Evolutionary conservation across 2,888 invertebrate genomes (phyloP), one percentile per base, ranked within the genome.

Genomic region (Zaprionus obscuricornis): DNA sequence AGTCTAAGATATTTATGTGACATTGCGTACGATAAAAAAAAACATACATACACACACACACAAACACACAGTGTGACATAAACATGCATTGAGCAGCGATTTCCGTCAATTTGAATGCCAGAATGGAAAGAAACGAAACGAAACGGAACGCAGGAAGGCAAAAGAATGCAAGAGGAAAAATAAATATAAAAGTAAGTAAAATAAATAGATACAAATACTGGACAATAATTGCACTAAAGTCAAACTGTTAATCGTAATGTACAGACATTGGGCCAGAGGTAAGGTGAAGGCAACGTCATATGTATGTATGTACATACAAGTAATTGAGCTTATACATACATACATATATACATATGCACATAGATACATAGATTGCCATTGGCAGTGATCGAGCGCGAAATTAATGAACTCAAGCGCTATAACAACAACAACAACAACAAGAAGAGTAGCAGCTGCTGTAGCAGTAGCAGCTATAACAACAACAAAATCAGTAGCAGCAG

Each of bases 371-470:
- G 29, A 47, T 14, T 47, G 62, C 31, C 69, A 74, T 62, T 63
- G 66, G 24, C 74, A 64, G 56, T 67, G 58, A 71, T 75, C 51
- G 34, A 49, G 57, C 57, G 57, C 34, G 26, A 54, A 60, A 59
- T 55, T 55, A 57, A 62, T 68, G 65, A 56, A 66, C 39, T 43
- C 27, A 55, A 50, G 58, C 20, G 24, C 29, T 22, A 24, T 6
- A 39, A 39, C n/a, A 22, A 22, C 2, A 20, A 17, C 11, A 34
- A 14, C 13, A 33, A 40, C 31, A 24, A 31, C 17, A 13, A 45
- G 31, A 17, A 18, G 27, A 47, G 10, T 13, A 18, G 47, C 22
- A 16, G 10, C 3, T n/a, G n/a, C n/a, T n/a, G 31, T 20, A 18
- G 27, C 42, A 47, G 10, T 13, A 18, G 47, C 22, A 16, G 10